Evolutionary conservation across 2,797 vertebrate genomes (phyloP).

Genomic region (Gallirallus australis): DNA sequence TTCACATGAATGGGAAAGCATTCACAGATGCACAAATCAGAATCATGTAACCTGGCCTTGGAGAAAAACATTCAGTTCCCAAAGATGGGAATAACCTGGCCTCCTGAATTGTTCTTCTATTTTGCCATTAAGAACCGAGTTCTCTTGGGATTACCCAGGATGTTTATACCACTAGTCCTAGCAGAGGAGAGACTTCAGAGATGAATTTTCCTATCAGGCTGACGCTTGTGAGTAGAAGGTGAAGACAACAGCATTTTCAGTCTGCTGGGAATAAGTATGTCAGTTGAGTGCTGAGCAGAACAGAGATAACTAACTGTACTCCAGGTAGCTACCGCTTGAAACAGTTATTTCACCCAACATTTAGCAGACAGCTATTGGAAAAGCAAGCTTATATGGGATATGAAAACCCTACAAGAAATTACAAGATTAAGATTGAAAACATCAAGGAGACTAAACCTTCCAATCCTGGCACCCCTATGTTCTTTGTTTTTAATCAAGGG

Average conservation of each 20-base stretch:
- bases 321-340: neutral
- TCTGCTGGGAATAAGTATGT: neutral
- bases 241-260: neutral
- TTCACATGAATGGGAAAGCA: neutral
- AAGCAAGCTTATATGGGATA: neutral
- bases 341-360: neutral
- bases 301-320: neutral
- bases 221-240: neutral
- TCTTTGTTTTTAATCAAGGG: neutral
- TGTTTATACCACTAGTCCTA: neutral
- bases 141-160: neutral
- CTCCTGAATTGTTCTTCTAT: neutral
- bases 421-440: neutral
- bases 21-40: neutral
- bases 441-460: neutral
- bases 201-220: neutral
- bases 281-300: neutral
- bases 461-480: neutral
- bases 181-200: neutral
- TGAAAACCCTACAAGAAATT: neutral
- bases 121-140: neutral
- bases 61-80: neutral
- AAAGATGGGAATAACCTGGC: neutral
- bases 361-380: neutral
- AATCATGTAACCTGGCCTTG: rapidly evolving